These are phyloP conservation scores for Pseudorhombus dupliciocellatus DNA, from an alignment of 2,113 vertebrate genomes.

Conservation along the genomic window DNA sequence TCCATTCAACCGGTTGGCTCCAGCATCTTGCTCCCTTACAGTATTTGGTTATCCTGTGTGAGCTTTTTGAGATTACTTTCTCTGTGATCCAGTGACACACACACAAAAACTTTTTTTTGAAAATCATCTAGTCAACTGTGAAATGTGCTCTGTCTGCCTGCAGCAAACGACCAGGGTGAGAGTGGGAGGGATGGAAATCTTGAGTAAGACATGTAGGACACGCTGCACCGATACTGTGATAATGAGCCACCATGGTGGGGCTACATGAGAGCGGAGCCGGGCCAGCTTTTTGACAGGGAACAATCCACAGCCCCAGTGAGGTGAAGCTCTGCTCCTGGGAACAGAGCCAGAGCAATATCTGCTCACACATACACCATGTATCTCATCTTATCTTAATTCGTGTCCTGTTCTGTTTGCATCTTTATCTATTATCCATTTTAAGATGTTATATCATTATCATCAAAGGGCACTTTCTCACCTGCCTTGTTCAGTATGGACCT, in stretches of 20 bases:
- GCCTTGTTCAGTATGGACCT: too few species aligned
- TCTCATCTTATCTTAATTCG: not conserved
- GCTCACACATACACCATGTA: not conserved
- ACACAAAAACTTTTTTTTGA: not conserved
- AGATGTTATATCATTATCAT: not conserved
- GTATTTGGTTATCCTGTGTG: not conserved
- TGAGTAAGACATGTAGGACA: constrained; percentile 29
- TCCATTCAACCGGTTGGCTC: not conserved
- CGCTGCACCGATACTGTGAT: constrained; percentile 33
- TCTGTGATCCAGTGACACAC: not conserved
- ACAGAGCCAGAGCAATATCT: not conserved
- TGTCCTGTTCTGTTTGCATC: not conserved
- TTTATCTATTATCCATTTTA: not conserved
- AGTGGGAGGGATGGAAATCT: not conserved
- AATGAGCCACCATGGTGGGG: constrained; percentile 6
- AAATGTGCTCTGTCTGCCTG: not conserved
- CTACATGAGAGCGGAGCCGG: not conserved
- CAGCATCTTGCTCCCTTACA: not conserved
- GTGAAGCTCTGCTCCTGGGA: not conserved
- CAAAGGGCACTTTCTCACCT: too few species aligned
- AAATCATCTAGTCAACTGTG: constrained; percentile 1
- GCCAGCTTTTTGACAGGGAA: constrained; percentile 20
- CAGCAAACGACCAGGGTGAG: constrained; percentile 1
- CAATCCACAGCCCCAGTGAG: not conserved
- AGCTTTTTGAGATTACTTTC: constrained; percentile 8